Evolutionary conservation across 2,888 invertebrate genomes (phyloP), one percentile per base, ranked within the genome.

Genomic region (Ceraclea dissimilis): DNA sequence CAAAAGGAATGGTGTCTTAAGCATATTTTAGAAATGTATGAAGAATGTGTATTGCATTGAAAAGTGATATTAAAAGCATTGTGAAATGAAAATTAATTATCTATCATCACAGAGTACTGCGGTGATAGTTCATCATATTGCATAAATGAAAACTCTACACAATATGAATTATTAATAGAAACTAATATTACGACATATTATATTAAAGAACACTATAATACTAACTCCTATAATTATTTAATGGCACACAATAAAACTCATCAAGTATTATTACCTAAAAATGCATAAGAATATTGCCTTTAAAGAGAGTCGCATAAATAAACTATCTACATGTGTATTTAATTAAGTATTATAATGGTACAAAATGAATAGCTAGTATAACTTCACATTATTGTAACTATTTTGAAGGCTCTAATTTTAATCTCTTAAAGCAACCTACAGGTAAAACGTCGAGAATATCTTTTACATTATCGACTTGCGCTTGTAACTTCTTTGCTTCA

Each of bases 391-490:
- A 8, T 6, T 31, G 8, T 31, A 31, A 19, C 13, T 46, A 46
- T 46, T 20, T 19, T 19, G 18, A 18, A 18, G 87, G 87, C 69
- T 93, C 93, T 39, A 93, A 76, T 60, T 84, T 83, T 52, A 86
- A 79, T 63, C 85, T 79, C 68, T 88, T 90, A 74, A 84, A 90
- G 71, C 95, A 95, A 1, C 81, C 81, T 0, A 80, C 78, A 0
- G 95, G 96, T 59, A 96, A 77, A 56, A 90, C 82, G 53, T 84
- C 82, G 1, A 86, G 78, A 64, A 96, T 94, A 52, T 85, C 82
- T 65, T 86, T 85, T 51, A 95, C 84, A 68, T 93, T 93, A 6
- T 82, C 80, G 2, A 95, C 93, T 70, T 95, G 93, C 1, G 73
- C 73, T 61, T 80, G 75, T 11, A 94, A 76, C 57, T 81, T 75